A percentile compares a stretch with the other conserved stretches of the same genome.
Evolutionary conservation across 2,797 vertebrate species (phyloP).

Genomic region (Streptopelia turtur): DNA sequence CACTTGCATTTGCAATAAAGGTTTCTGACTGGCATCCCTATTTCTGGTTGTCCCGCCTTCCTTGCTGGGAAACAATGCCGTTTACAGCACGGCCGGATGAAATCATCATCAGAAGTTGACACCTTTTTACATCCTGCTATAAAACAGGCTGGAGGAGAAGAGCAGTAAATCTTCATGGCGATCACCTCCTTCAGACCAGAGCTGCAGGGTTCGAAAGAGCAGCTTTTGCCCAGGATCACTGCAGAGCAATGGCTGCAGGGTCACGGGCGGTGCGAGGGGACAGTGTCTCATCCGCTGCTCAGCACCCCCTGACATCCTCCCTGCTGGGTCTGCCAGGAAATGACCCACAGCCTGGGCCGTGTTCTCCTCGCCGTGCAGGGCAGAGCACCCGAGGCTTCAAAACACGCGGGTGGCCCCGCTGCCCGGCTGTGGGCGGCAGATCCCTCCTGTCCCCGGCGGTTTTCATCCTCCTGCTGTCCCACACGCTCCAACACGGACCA

Average conservation of each 20-base stretch:
- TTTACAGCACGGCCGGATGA: neutral
- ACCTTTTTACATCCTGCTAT: conserved; percentile 9
- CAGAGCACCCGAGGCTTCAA: neutral
- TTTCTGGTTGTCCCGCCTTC: neutral
- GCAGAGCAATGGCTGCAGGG: neutral
- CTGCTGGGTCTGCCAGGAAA: fast-evolving
- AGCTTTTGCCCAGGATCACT: neutral
- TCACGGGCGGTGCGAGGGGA: neutral
- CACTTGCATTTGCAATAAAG: neutral
- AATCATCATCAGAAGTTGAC: neutral
- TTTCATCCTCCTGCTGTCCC: neutral
- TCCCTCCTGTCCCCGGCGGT: neutral
- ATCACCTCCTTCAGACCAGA: neutral
- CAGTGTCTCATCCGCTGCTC: neutral
- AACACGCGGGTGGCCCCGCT: neutral
- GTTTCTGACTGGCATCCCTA: neutral
- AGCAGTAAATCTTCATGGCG: neutral
- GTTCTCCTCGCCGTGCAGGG: neutral
- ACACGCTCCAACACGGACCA: neutral
- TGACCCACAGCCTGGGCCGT: no score
- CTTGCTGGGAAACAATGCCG: neutral
- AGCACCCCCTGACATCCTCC: neutral
- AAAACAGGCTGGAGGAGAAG: neutral
- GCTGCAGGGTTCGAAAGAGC: neutral
- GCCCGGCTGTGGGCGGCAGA: neutral